Conservation (phyloP, 2,113 vertebrate genomes). For the Odocoileus hemionus region DNA sequence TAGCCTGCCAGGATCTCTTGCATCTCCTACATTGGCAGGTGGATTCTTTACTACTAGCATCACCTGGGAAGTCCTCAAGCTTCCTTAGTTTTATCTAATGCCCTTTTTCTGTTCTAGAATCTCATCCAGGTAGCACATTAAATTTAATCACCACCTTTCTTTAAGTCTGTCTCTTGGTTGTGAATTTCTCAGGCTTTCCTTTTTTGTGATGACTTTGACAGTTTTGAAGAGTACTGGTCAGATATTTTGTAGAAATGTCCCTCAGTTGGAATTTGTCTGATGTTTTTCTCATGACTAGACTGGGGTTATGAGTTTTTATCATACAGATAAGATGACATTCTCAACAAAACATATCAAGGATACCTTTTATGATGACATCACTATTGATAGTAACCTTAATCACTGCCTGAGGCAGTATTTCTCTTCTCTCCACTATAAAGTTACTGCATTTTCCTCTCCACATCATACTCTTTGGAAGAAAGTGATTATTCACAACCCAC, state of each 20-base stretch:
- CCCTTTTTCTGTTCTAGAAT: background rate
- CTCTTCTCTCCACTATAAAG: background rate
- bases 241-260: background rate
- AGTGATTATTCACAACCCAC: background rate
- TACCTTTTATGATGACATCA: background rate
- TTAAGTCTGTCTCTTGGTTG: background rate
- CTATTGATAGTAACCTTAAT: background rate
- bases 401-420: background rate
- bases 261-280: background rate
- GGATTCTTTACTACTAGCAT: background rate
- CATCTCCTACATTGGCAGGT: background rate
- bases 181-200: background rate
- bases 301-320: background rate
- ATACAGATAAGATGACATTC: background rate
- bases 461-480: background rate
- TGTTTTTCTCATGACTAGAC: background rate
- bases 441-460: background rate
- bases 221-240: background rate
- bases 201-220: background rate
- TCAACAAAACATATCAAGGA: background rate
- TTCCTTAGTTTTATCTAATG: background rate
- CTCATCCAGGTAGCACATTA: background rate
- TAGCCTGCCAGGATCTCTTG: fast-evolving
- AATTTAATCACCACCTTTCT: background rate
- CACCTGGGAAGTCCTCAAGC: background rate